Evolutionary conservation across 2,888 invertebrate genomes (phyloP), one percentile per base, ranked within the genome.

Genomic region (Philereme vetulata): DNA sequence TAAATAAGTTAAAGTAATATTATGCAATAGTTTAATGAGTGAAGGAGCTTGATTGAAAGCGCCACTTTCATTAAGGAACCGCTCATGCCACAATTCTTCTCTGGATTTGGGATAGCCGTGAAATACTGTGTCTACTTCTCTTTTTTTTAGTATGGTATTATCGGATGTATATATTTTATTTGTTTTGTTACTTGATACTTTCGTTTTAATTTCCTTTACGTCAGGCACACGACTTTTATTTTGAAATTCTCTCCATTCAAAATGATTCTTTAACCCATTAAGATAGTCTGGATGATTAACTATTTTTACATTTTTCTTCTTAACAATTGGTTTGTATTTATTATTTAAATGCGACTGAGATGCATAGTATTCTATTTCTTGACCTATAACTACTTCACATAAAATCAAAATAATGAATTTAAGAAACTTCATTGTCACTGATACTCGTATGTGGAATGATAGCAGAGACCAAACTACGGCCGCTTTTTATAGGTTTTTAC

Each of bases 1-100:
- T 34, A 96, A 79, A 81, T 96, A 94, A 6, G 93, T 90, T 0
- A 84, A 50, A 0, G 94, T 93, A 42, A 96, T 89, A 72, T 93
- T 93, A 62, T 93, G 92, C 4, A 96, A 75, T 9, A 96, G 85
- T 49, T 85, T 85, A 1, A 95, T 93, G 7, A 96, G 82, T 0
- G 95, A 95, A n/a, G 88, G 80, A 0, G 87, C 90, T 81, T 95
- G 94, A 64, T 93, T 92, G 46, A 85, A 90, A 7, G 67, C 75
- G 34, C 65, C 50, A 44, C 66, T 80, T 70, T 87, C 78, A 36
- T 92, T 78, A n/a, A 93, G 75, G 72, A 94, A 93, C 51, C 82
- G 86, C 45, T 82, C 83, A 48, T 90, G 87, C 90, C 94, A 93
- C 32, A 93, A 66, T 66, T 94, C 94, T 71, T 93, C 90, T 59